Evolutionary conservation across 2,113 vertebrate species (phyloP).

Genomic region (Megaceryle maxima): DNA sequence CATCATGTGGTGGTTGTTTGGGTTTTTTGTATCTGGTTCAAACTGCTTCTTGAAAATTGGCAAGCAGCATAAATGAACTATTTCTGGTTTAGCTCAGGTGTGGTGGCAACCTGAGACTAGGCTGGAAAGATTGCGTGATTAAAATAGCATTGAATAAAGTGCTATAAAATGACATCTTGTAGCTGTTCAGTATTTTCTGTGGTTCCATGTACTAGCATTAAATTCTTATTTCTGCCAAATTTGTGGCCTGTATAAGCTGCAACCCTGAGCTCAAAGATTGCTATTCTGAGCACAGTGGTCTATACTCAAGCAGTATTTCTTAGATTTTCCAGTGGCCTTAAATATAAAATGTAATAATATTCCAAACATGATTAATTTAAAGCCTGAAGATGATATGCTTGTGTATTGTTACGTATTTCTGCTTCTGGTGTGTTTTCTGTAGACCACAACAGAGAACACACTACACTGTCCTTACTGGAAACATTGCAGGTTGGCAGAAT

Average conservation of each 20-base stretch:
- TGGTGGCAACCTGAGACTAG: neutral
- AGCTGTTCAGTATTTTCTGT: neutral
- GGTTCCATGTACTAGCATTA: neutral
- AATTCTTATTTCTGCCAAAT: neutral
- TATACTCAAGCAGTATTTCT: neutral
- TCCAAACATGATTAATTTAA: neutral
- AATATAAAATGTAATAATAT: neutral
- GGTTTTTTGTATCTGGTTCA: neutral
- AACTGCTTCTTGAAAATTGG: neutral
- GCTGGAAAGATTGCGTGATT: neutral
- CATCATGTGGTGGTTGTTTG: neutral
- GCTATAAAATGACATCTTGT: neutral
- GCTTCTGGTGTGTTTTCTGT: neutral
- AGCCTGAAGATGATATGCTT: neutral
- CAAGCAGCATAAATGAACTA: neutral
- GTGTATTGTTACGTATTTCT: neutral
- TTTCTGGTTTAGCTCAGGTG: neutral
- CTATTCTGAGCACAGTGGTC: neutral
- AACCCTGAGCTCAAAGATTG: neutral
- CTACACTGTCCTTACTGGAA: neutral
- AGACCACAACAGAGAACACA: neutral
- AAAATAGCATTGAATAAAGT: neutral
- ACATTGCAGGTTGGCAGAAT: neutral
- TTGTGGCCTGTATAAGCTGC: neutral
- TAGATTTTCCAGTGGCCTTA: neutral